These are phyloP conservation scores for Chiloscyllium plagiosum DNA, from an alignment of 2,113 vertebrate genomes.

Conservation along the genomic window DNA sequence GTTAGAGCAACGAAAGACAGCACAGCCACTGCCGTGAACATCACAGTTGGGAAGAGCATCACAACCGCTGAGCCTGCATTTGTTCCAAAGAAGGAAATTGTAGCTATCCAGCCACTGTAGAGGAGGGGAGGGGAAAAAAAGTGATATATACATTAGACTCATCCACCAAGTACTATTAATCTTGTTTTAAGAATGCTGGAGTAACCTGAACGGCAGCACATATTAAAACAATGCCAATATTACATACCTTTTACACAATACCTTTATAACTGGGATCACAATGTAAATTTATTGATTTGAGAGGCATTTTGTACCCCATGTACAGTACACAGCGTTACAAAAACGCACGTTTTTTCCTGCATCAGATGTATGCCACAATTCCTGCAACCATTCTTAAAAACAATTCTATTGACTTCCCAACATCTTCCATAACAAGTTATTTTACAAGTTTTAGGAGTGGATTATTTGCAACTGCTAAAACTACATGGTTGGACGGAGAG, in stretches of 20 bases:
- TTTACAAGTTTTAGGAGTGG: not conserved
- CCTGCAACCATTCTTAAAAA: not conserved
- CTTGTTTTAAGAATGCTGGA: not conserved
- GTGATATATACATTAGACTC: not conserved
- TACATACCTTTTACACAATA: not conserved
- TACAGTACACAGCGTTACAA: not conserved
- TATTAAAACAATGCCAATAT: not conserved
- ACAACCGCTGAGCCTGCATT: conserved; percentile 79
- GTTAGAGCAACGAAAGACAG: conserved; percentile 88
- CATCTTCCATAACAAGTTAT: not conserved
- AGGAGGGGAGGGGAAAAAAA: not conserved
- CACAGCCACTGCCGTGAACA: conserved; percentile 82
- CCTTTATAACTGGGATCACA: not conserved
- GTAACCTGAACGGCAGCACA: not conserved
- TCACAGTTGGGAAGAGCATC: conserved; percentile 88
- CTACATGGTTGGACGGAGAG: no score
- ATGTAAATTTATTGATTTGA: not conserved
- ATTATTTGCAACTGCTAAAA: not conserved
- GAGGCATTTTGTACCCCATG: not conserved
- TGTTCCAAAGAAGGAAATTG: conserved; percentile 85
- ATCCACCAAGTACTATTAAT: not conserved
- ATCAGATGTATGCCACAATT: not conserved
- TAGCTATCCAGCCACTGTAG: conserved; percentile 85
- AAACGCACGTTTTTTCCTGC: not conserved
- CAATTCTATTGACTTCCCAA: not conserved